Base-by-base conservation (phyloP, 2,113 vertebrate species). In the Syngnathoides biaculeatus region DNA sequence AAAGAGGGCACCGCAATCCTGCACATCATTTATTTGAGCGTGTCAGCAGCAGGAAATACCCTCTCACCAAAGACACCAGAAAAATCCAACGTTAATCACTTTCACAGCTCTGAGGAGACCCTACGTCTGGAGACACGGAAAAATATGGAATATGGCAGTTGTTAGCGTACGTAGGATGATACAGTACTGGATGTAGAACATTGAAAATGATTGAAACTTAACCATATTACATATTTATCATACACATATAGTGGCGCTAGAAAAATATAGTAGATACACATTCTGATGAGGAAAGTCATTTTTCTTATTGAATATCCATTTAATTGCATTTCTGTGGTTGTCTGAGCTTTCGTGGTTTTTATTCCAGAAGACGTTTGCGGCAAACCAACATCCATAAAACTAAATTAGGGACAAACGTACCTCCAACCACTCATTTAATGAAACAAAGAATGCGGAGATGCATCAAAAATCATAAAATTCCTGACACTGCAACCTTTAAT, bases 1-100 rank as follows among this genome's bases (percentile, higher is more conserved):
- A 42, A 56, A 62, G 62, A 43, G 40, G 63, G 69, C 57, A 79
- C 63, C 64, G 35, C 57, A 60, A 80, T 58, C 77, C 66, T 47
- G n/a, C 84, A 79, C 75, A 64, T 82, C 66, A 79, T 78, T 61
- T 27, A 72, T 80, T 72, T 52, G 27, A 59, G 74, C 20, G 26
- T 64, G 77, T 71, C 69, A 30, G 64, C 65, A 38, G 61, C 62
- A 48, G 55, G 58, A 74, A 71, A 74, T 59, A 7, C 62, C 74
- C 60, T 68, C 71, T 55, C 38, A 3, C 38, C 8, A 7, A 30
- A n/a, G 52, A 70, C 61, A 58, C 30, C n/a, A n/a, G n/a, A 69
- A 26, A 14, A 50, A 57, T 71, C 19, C 50, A 48, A 68, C 78
- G 66, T 64, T 43, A 30, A 67, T 65, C 42, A 24, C 65, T 39